Conservation (phyloP, 1,140 invertebrate species). For the Drosophila simulans region DNA sequence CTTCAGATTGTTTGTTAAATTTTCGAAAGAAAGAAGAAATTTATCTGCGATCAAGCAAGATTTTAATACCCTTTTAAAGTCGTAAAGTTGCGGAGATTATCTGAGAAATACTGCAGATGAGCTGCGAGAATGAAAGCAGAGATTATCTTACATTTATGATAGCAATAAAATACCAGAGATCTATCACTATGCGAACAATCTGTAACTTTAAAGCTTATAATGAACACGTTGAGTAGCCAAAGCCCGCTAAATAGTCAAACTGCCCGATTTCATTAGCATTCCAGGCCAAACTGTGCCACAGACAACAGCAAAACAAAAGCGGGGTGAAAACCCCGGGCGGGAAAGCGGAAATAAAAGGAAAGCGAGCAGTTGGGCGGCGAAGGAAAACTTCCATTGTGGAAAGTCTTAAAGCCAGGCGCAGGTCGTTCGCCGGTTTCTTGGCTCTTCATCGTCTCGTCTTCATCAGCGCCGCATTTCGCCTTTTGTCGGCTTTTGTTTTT, state of each 20-base stretch:
- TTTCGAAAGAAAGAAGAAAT: conserved; percentile 35
- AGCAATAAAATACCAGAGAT: background rate
- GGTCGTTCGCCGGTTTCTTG: conserved; percentile 28
- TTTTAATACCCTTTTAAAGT: conserved; percentile 45
- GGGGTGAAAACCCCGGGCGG: conserved; percentile 14
- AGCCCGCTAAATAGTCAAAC: conserved; percentile 3
- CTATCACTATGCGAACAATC: background rate
- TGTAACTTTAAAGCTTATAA: background rate
- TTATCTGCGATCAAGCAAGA: conserved; percentile 11
- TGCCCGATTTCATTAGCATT: conserved; percentile 26
- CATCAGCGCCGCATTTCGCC: conserved; percentile 33
- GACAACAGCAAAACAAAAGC: conserved; percentile 48
- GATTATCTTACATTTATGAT: conserved; percentile 6
- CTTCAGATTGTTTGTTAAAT: conserved; percentile 55
- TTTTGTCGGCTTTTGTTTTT: conserved; percentile 56
- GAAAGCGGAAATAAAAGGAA: conserved; percentile 34
- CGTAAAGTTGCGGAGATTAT: conserved; percentile 19
- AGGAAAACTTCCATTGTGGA: conserved; percentile 33
- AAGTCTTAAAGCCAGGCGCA: conserved; percentile 55
- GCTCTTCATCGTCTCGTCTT: conserved; percentile 41
- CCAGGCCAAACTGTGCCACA: conserved; percentile 70
- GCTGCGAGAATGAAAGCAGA: background rate
- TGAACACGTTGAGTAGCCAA: background rate
- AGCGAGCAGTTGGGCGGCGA: conserved; percentile 6
- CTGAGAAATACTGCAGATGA: conserved; percentile 6